Evolutionary conservation across 1,140 invertebrate genomes (phyloP).

Genomic region (Atopsyche davidsoni): DNA sequence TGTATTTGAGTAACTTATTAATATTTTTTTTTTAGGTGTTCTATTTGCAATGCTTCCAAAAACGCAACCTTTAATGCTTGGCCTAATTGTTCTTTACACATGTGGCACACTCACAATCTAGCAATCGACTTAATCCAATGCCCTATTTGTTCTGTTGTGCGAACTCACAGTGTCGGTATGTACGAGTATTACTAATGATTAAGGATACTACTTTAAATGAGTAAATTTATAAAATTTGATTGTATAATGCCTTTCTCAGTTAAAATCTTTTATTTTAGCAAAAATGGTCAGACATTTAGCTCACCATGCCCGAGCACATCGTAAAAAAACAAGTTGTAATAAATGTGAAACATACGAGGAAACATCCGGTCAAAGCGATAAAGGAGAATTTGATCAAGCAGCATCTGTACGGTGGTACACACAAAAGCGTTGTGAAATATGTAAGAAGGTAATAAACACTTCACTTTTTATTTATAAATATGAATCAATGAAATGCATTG

Average conservation of each 20-base stretch:
- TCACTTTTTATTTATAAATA: slow-evolving; percentile 8
- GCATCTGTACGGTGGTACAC: slow-evolving; percentile 8
- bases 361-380: neutral
- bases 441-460: slow-evolving; percentile 10
- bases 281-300: slow-evolving; percentile 22
- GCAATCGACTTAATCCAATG: slow-evolving; percentile 18
- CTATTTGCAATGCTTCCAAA: slow-evolving; percentile 11
- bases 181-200: neutral
- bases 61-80: slow-evolving; percentile 12
- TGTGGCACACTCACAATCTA: slow-evolving; percentile 14
- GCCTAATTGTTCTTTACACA: slow-evolving; percentile 24
- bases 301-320: slow-evolving; percentile 5
- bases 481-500: neutral
- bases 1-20: no score
- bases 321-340: slow-evolving; percentile 3
- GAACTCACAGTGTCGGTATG: slow-evolving; percentile 22
- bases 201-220: neutral
- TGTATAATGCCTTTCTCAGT: neutral
- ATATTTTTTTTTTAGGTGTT: slow-evolving; percentile 15
- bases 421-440: slow-evolving; percentile 19
- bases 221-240: neutral
- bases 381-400: neutral
- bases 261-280: slow-evolving; percentile 11
- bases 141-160: slow-evolving; percentile 15
- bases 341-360: slow-evolving; percentile 4